Base-by-base conservation (phyloP, 2,888 invertebrate genomes). In the Drosophila infuscata region DNA sequence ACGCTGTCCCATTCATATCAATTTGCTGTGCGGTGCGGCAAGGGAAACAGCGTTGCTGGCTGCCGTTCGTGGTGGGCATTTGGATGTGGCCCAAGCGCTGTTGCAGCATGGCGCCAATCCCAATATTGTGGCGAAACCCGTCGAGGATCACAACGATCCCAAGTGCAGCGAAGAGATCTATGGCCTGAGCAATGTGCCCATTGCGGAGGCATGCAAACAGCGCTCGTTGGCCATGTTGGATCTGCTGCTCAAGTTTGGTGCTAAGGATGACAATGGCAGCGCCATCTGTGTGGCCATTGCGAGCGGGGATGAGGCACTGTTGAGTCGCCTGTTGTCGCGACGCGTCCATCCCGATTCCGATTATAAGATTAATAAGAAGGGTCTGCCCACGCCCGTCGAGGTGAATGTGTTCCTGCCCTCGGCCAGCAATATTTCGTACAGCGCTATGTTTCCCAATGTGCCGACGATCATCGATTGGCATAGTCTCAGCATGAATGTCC, bases 381-480 rank as follows among this genome's bases (percentile, higher is more conserved):
- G 96, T 1, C 95, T 98, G 93, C 92, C 93, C 30, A 93, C 94
- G 17, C 94, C 94, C 1, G 94, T 94, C 6, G 93, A 94, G 35
- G 92, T 92, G 12, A 92, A 91, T 69, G 92, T 92, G 4, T 92
- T 93, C 58, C 68, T 90, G 62, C 94, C 94, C 11, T 92, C 95
- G 2, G 94, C 96, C 91, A 95, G 95, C 49, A 95, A 95, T 30
- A 94, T 96, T 43, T 96, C 97, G 0, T 97, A 96, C 92, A 96
- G 96, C 82, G 95, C 96, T 12, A 94, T 97, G 83, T 97, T 97
- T 91, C 97, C 98, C 1, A 96, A 96, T 80, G 95, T 96, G 12
- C 95, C 98, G 0, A 97, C 97, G 1, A 96, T 97, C 95, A 95
- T 99, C 58, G 97, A 98, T 93, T 99, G 99, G 99, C 97, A 98